These are phyloP conservation scores for Hyaena hyaena DNA, from an alignment of 2,113 vertebrate genomes.

Conservation along the genomic window DNA sequence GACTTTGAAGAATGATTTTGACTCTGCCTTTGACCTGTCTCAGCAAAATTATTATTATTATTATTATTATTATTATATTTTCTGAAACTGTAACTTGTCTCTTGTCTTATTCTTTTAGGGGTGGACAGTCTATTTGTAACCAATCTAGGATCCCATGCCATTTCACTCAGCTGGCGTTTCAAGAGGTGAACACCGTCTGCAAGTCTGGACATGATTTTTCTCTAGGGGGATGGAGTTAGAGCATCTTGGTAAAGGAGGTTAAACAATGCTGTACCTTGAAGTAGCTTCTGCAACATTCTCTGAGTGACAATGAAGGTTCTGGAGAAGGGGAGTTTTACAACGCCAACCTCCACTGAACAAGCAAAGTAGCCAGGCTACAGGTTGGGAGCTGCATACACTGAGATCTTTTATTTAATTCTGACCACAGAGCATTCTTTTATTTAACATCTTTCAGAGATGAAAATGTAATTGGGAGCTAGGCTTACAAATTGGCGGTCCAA, in stretches of 20 bases:
- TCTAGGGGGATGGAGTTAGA: not conserved
- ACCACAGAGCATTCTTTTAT: not conserved
- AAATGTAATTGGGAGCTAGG: slow-evolving; percentile 42
- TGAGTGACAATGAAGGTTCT: not conserved
- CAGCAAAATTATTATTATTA: not conserved
- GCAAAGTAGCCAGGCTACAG: not conserved
- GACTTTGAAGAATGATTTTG: not conserved
- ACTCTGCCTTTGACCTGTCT: not conserved
- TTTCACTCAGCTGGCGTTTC: not conserved
- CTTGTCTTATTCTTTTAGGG: not conserved
- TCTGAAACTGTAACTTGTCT: not conserved
- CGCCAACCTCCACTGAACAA: not conserved
- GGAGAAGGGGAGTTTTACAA: not conserved
- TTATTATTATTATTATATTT: not conserved
- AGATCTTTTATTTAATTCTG: slow-evolving; percentile 40
- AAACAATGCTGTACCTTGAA: not conserved
- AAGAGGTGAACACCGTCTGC: not conserved
- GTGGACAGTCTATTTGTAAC: not conserved
- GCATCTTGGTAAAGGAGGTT: not conserved
- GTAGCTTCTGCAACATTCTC: not conserved
- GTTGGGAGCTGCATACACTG: not conserved
- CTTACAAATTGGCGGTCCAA: slow-evolving; percentile 15
- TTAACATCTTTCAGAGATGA: slow-evolving; percentile 5
- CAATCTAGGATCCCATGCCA: not conserved
- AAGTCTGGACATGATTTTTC: not conserved